Evolutionary conservation across 2,113 vertebrate species (phyloP).

Genomic region (Callocephalon fimbriatum): DNA sequence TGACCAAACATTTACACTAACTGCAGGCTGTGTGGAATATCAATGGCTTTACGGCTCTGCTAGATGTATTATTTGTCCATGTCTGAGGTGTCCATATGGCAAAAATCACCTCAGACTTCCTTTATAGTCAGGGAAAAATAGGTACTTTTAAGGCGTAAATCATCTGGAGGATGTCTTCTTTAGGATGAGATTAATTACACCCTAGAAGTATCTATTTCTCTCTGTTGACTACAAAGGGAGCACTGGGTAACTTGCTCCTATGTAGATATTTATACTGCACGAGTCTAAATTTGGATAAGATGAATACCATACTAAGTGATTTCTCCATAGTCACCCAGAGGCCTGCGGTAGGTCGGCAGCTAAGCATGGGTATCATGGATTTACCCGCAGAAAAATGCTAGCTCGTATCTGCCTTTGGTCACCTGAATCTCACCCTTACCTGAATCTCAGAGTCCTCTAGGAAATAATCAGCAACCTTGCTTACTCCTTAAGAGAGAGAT

Average conservation of each 20-base stretch:
- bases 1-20: conserved; percentile 73
- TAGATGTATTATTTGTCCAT: conserved; percentile 54
- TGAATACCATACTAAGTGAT: conserved; percentile 61
- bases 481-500: background rate
- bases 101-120: conserved; percentile 61
- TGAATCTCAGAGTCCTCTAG: background rate
- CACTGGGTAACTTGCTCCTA: conserved; percentile 40
- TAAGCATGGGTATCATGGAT: background rate
- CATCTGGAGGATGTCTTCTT: conserved; percentile 46
- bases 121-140: conserved; percentile 40
- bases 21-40: conserved; percentile 59
- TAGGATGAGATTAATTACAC: conserved; percentile 50
- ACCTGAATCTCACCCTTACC: background rate
- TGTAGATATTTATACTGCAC: conserved; percentile 59
- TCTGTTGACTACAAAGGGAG: conserved; percentile 54
- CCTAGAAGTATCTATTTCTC: conserved; percentile 58
- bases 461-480: background rate
- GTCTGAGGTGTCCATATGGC: conserved; percentile 62
- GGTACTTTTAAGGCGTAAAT: conserved; percentile 60
- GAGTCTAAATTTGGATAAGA: conserved; percentile 64
- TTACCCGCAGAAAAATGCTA: background rate
- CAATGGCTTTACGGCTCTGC: conserved; percentile 50
- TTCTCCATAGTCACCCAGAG: background rate
- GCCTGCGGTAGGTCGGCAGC: conserved; percentile 35
- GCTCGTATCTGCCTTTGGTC: background rate